Percentiles rank a stretch among this genome's conserved stretches.
phyloP scores from a whole-genome alignment of 2,797 vertebrate species.

The Urocyon cinereoargenteus region DNA sequence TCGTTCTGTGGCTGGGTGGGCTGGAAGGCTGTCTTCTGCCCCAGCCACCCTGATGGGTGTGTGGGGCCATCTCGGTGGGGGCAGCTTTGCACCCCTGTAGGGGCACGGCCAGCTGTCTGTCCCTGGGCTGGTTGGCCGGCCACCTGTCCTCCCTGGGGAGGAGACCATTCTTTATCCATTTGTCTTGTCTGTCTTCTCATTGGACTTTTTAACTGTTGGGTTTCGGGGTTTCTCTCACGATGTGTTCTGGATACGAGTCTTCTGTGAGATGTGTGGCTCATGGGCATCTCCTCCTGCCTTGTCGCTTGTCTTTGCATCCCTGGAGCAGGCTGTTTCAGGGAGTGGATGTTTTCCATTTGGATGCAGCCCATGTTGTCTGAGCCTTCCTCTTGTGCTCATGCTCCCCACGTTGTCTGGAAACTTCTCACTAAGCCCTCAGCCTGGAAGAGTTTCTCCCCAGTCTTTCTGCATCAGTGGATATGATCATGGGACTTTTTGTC shows the following conservation, averaged over 20 bases:
- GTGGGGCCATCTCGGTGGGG: accelerated
- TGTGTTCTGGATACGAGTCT: too few species aligned
- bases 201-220: neutral
- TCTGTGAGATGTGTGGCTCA: neutral
- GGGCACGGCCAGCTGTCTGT: neutral
- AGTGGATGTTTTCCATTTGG: neutral
- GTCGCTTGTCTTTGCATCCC: neutral
- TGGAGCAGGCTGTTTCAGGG: neutral
- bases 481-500: neutral
- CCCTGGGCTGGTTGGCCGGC: neutral
- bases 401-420: neutral
- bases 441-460: neutral
- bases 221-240: neutral
- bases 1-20: neutral
- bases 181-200: neutral
- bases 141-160: accelerated
- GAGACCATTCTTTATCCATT: neutral
- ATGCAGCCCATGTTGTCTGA: accelerated
- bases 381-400: neutral
- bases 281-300: neutral
- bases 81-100: neutral
- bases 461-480: neutral
- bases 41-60: accelerated
- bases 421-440: neutral
- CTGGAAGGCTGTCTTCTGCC: accelerated